Conservation (phyloP, 2,113 vertebrate genomes). For the Montifringilla adamsi region DNA sequence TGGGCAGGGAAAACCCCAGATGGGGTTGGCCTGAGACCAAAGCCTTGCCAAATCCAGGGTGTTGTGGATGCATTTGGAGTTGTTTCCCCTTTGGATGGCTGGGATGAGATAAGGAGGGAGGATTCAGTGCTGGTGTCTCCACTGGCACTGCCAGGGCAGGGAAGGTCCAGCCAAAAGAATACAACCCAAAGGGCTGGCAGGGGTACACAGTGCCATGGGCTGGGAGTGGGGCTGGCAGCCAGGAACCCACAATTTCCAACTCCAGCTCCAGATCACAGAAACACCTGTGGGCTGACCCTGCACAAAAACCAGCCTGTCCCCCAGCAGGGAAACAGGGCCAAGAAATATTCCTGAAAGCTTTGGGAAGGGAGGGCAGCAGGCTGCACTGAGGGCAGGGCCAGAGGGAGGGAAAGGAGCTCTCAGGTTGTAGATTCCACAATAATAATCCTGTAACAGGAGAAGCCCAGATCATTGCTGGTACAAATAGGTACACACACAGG, state of each 20-base stretch:
- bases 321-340: rapidly evolving
- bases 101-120: background rate
- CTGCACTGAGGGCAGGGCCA: background rate
- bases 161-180: background rate
- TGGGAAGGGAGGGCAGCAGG: background rate
- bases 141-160: background rate
- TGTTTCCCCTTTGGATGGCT: background rate
- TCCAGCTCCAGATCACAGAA: background rate
- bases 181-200: background rate
- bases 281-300: rapidly evolving
- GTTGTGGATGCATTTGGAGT: background rate
- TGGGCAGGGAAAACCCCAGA: background rate
- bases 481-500: background rate
- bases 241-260: background rate
- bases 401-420: background rate
- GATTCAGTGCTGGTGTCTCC: background rate
- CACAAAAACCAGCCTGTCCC: background rate
- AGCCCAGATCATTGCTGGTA: background rate
- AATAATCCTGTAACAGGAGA: background rate
- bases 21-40: background rate
- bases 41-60: background rate
- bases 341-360: background rate
- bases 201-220: rapidly evolving
- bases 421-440: background rate
- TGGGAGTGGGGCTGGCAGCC: background rate